Evolutionary conservation across 2,113 vertebrate species (phyloP).

Genomic region (Planiliza haematocheilus): DNA sequence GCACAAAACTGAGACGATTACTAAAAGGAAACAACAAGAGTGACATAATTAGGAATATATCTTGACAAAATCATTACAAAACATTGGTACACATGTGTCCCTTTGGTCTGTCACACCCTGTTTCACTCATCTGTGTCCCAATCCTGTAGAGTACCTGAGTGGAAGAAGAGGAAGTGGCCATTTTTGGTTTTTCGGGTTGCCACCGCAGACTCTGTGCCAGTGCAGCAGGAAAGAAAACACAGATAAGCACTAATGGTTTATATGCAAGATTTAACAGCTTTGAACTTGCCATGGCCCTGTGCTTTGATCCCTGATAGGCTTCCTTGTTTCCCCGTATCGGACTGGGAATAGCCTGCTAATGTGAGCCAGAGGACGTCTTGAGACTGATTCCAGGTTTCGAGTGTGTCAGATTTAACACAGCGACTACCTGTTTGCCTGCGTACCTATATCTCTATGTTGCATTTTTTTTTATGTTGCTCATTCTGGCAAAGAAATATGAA

Average conservation of each 20-base stretch:
- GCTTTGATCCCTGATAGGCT: slow-evolving; percentile 9
- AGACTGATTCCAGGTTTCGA: neutral
- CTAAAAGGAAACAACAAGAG: too few relatives aligned
- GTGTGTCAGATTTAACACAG: neutral
- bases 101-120: slow-evolving; percentile 60
- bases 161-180: slow-evolving; percentile 31
- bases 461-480: slow-evolving; percentile 2
- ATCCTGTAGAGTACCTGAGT: slow-evolving; percentile 56
- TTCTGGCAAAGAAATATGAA: too few relatives aligned
- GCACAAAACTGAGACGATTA: neutral
- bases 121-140: slow-evolving; percentile 51
- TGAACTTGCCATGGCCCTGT: neutral
- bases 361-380: slow-evolving; percentile 10
- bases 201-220: neutral
- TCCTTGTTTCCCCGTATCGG: neutral
- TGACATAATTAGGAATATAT: too few relatives aligned
- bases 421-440: too few relatives aligned
- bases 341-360: slow-evolving; percentile 3
- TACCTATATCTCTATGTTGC: neutral
- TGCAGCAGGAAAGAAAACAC: slow-evolving; percentile 19
- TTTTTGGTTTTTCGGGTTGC: neutral
- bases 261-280: slow-evolving; percentile 13
- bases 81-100: neutral
- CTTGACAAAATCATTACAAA: too few relatives aligned
- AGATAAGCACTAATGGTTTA: slow-evolving; percentile 40